A percentile compares a stretch with the other conserved stretches of the same genome.
These are phyloP conservation scores for Artibeus jamaicensis DNA, from an alignment of 2,797 vertebrate species.

Conservation along the genomic window DNA sequence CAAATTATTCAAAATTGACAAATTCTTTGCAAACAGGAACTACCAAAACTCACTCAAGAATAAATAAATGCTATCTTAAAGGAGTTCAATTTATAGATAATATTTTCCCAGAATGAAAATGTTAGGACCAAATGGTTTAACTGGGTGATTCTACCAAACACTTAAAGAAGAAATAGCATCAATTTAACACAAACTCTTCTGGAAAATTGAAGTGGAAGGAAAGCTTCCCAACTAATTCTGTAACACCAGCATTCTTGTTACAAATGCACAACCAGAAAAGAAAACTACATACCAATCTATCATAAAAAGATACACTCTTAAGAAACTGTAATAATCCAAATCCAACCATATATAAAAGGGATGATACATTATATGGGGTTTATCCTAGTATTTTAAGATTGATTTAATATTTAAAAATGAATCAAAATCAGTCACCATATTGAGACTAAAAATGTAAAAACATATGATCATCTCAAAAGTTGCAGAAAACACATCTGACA, in stretches of 20 bases:
- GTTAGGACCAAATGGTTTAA: neutral
- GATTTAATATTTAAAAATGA: conserved; percentile 29
- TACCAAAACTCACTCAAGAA: neutral
- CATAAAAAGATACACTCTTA: neutral
- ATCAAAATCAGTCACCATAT: conserved; percentile 10
- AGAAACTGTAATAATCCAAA: neutral
- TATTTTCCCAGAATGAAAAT: neutral
- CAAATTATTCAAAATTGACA: neutral
- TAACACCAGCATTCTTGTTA: neutral
- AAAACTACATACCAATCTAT: neutral
- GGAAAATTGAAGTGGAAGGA: neutral
- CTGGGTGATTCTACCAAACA: conserved; percentile 3
- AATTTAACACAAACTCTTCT: neutral
- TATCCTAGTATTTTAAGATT: neutral
- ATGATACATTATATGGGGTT: conserved; percentile 39
- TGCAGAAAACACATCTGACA: neutral
- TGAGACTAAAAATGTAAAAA: neutral
- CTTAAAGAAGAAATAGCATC: neutral
- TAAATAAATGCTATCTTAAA: neutral
- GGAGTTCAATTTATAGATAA: too few species aligned
- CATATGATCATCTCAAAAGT: neutral
- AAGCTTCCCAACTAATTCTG: neutral
- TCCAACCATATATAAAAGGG: neutral
- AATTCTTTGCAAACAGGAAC: neutral
- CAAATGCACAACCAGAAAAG: neutral